A percentile compares a stretch with the other conserved stretches of the same genome.
These are phyloP conservation scores for Coptodon rendalli DNA, from an alignment of 2,113 vertebrate genomes.

Conservation along the genomic window DNA sequence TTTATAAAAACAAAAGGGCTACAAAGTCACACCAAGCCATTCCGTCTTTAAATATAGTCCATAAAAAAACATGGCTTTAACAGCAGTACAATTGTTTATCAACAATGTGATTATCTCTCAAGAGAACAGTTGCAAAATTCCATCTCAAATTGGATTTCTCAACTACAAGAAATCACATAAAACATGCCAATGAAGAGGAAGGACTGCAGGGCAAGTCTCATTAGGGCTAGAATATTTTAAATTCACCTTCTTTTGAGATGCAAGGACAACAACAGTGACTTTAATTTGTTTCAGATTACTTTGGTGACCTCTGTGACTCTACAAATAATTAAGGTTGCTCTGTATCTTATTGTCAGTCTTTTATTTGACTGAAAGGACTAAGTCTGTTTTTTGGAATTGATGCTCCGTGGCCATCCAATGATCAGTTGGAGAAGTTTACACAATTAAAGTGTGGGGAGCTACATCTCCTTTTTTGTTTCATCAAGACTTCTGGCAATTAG, in stretches of 20 bases:
- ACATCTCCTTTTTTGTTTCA: conserved; percentile 53
- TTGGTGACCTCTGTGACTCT: neutral
- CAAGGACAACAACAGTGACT: neutral
- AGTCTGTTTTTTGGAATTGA: neutral
- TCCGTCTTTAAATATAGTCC: neutral
- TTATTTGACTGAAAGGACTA: conserved; percentile 31
- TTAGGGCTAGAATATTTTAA: neutral
- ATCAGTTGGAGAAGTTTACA: conserved; percentile 48
- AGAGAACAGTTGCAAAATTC: neutral
- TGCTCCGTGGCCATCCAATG: conserved; percentile 1
- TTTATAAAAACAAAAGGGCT: neutral
- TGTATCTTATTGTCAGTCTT: neutral
- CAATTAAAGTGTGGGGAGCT: conserved; percentile 29
- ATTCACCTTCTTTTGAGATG: neutral
- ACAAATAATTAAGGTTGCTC: neutral
- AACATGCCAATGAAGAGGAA: neutral
- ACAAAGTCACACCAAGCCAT: neutral
- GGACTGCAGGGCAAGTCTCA: neutral
- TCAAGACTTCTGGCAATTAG: conserved; percentile 49
- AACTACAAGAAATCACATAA: neutral
- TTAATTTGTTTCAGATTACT: conserved; percentile 9
- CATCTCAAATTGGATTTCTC: neutral
- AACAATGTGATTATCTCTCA: neutral
- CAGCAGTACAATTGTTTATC: neutral
- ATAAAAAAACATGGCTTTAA: neutral